Evolutionary conservation across 2,888 invertebrate genomes (phyloP).

Genomic region (Colletes collaris): DNA sequence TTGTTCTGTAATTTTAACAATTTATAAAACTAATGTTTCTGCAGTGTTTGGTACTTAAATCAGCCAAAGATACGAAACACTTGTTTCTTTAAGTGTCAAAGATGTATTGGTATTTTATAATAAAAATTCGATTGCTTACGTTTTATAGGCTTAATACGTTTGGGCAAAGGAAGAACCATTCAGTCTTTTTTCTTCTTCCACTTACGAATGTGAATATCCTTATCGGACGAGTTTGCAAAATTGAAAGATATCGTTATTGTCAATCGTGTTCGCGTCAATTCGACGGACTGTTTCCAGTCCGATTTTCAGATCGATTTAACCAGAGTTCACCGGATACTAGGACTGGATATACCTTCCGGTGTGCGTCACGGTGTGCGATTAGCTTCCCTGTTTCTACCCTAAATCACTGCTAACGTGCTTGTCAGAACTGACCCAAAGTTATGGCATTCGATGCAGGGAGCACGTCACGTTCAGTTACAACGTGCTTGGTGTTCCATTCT

Average conservation of each 20-base stretch:
- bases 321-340: constrained; percentile 24
- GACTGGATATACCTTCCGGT: constrained; percentile 42
- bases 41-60: no score
- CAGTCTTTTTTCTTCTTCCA: no score
- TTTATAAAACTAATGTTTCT: no score
- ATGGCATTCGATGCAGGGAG: constrained; percentile 49
- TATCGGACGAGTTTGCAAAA: background rate
- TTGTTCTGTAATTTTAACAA: no score
- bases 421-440: constrained; percentile 60
- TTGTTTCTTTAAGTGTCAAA: no score
- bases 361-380: constrained; percentile 43
- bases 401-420: constrained; percentile 65
- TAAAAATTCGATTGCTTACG: no score
- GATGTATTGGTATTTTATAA: no score
- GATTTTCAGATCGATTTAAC: background rate
- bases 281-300: background rate
- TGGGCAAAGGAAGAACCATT: no score
- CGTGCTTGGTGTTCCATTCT: background rate
- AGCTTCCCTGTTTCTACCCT: constrained; percentile 42
- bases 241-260: background rate
- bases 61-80: no score
- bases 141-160: no score
- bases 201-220: no score
- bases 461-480: constrained; percentile 29
- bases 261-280: constrained; percentile 6